Conservation (phyloP, 2,797 vertebrate genomes). For the Megalops cyprinoides region DNA sequence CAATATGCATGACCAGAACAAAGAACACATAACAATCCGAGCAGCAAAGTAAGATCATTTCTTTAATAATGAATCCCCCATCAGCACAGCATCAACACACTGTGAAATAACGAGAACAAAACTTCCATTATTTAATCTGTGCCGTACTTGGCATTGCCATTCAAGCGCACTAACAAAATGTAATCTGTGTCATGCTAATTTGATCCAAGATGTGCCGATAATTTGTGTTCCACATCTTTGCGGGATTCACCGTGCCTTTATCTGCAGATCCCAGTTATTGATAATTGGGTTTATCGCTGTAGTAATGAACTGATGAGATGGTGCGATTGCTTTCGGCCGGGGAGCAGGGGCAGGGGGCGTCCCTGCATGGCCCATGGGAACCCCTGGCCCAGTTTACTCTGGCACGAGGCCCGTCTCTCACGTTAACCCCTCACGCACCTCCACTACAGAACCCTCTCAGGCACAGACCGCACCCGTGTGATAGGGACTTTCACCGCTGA, state of each 20-base stretch:
- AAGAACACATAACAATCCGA: constrained; percentile 76
- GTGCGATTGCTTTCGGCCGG: neutral
- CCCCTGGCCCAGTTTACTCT: neutral
- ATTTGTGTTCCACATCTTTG: constrained; percentile 71
- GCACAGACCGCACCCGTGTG: no score
- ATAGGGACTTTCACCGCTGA: no score
- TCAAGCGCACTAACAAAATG: constrained; percentile 77
- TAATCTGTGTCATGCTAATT: constrained; percentile 78
- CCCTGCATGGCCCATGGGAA: neutral
- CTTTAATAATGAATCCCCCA: constrained; percentile 80
- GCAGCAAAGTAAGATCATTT: constrained; percentile 76
- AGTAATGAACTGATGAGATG: neutral
- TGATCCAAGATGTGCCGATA: constrained; percentile 64
- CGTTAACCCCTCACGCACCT: neutral
- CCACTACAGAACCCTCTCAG: neutral
- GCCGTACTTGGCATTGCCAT: constrained; percentile 71
- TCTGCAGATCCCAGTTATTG: constrained; percentile 83
- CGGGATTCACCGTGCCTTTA: constrained; percentile 61
- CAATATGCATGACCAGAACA: constrained; percentile 81
- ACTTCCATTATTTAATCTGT: constrained; percentile 84
- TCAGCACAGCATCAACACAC: constrained; percentile 73
- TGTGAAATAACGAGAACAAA: constrained; percentile 68
- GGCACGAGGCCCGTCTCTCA: neutral
- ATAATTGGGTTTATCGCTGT: constrained; percentile 75
- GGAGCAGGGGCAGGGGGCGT: neutral